These are phyloP conservation scores for Hylomyscus alleni DNA, from an alignment of 2,797 vertebrate species.

Conservation along the genomic window DNA sequence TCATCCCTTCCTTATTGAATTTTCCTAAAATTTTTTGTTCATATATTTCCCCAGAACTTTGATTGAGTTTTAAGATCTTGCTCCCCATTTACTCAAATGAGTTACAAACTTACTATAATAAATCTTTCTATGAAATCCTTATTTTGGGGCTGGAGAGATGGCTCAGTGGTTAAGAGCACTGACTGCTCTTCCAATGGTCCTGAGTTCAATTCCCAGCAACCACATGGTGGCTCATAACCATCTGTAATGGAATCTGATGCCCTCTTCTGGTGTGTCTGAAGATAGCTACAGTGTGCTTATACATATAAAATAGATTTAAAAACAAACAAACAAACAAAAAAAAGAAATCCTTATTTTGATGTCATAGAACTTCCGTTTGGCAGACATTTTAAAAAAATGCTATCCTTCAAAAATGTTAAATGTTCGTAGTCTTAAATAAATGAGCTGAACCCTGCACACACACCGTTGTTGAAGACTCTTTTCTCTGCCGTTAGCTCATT, in stretches of 20 bases:
- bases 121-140: conserved; percentile 33
- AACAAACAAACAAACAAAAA: no score
- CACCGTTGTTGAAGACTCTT: not conserved
- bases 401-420: conserved; percentile 14
- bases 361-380: not conserved
- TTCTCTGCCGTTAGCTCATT: not conserved
- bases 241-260: no score
- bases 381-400: conserved; percentile 33
- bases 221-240: no score
- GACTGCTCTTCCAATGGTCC: no score
- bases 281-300: no score
- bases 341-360: conserved; percentile 22
- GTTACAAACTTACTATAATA: conserved; percentile 35
- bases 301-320: no score
- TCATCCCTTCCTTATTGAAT: conserved; percentile 22
- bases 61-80: conserved; percentile 26
- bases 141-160: no score
- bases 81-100: conserved; percentile 35
- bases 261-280: no score
- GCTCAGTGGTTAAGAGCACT: no score
- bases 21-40: conserved; percentile 60
- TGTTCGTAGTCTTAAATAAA: not conserved
- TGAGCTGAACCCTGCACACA: not conserved
- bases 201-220: no score
- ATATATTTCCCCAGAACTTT: conserved; percentile 37